Evolutionary conservation across 2,797 vertebrate species (phyloP), one percentile per base, ranked within the genome.

Genomic region (Typhlichthys eigenmanni): DNA sequence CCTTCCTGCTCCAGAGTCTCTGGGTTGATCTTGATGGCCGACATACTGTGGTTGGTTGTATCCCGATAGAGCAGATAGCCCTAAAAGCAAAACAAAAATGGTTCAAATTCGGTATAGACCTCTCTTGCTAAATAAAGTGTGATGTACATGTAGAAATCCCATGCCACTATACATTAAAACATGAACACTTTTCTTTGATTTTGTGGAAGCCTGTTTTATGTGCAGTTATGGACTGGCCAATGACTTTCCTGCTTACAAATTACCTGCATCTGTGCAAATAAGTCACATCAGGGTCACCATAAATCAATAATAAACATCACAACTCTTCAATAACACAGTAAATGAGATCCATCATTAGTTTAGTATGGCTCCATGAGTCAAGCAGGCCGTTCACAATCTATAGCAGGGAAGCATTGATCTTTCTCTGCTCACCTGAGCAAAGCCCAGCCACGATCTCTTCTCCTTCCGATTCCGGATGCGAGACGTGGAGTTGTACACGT

Each of bases 401-500:
- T 13, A 29, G 12, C 2, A 34, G 32, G 4, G 14, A 9, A 7
- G 65, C 49, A n/a, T 38, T 13, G 5, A 63, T 45, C 10, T 51
- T 58, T 7, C 58, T 69, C 34, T 68, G 87, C 63, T 55, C 92
- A 98, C 98, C 96, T 99, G 98, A 92, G 97, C 97, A 68, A 97
- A 98, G 65, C 97, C 98, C 88, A 99, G 91, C 98, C 97, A 99
- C 76, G 97, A 98, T 49, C 95, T 95, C 80, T 95, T 98, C 85
- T 98, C 98, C 85, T 95, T 96, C 79, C 96, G 93, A 86, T 97
- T 99, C 91, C 96, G 95, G 88, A 98, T 95, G 58, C 97, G 96
- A 62, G 96, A 99, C 17, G 97, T 99, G 79, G 96, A 99, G 91
- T 97, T 98, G 85, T 99, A 99, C 86, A 99, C 96, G 66, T 99